Base-by-base conservation (phyloP, 2,113 vertebrate species). In the Setophaga coronata region DNA sequence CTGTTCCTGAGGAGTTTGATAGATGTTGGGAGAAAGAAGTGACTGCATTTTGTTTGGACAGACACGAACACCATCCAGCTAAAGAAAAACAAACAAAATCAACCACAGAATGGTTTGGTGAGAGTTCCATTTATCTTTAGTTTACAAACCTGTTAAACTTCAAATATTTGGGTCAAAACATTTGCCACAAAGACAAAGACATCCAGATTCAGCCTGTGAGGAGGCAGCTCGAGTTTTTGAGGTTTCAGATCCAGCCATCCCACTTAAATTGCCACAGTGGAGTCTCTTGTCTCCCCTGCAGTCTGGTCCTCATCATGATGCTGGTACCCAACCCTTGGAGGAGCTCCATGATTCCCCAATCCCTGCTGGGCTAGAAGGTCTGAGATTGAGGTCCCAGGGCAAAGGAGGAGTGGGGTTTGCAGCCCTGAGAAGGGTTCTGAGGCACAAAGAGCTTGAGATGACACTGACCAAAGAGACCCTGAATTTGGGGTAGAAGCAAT, bases 271-370 rank as follows among this genome's bases (percentile, higher is more conserved):
- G 36, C 48, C 20, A 13, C n/a, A 33, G 18, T 29, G 57, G 56
- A 53, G 8, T 38, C 6, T 66, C 13, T 38, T 28, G 7, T 14
- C 40, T 76, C 50, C 16, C 17, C 10, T 17, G 2, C 6, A 33
- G 31, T 1, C 8, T 47, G 24, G 7, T 28, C 11, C 11, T 62
- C 12, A 13, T 3, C 4, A 3, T 0, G 5, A 11, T 50, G 38
- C 8, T 61, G 47, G 34, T 28, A 36, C 13, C 10, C 9, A 10
- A 9, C 5, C 7, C 17, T 33, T 8, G 5, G 43, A 76, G 60
- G 20, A 56, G 11, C 2, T 60, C 1, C 0, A 1, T 33, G 45
- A 2, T 42, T 54, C 9, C 18, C 12, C 33, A 17, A 1, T 4
- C 34, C 34, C 6, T 67, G 25, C 38, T 72, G 53, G 25, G 17